Evolutionary conservation across 1,140 invertebrate species (phyloP).

Genomic region (Atta cephalotes): DNA sequence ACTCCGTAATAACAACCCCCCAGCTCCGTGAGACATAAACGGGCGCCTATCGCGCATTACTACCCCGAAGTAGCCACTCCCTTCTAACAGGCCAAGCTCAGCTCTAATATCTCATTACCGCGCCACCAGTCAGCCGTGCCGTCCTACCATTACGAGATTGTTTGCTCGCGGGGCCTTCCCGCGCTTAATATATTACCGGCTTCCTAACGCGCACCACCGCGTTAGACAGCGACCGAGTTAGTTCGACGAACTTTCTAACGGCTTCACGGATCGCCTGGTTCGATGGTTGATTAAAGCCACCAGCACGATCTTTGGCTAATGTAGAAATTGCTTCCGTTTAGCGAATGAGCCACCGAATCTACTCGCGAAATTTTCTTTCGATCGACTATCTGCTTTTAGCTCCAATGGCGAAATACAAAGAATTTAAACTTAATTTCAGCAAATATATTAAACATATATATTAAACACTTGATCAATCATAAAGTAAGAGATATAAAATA

Average conservation of each 20-base stretch:
- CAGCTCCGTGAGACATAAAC: slow-evolving; percentile 75
- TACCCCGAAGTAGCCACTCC: slow-evolving; percentile 85
- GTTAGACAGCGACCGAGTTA: slow-evolving; percentile 54
- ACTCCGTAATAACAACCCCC: slow-evolving; percentile 82
- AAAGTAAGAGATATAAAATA: neutral
- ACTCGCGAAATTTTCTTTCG: slow-evolving; percentile 40
- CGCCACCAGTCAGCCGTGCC: slow-evolving; percentile 83
- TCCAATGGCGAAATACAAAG: neutral
- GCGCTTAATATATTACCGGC: slow-evolving; percentile 81
- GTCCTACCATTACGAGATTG: slow-evolving; percentile 86
- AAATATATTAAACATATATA: neutral
- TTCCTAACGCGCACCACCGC: slow-evolving; percentile 70
- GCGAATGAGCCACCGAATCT: slow-evolving; percentile 27
- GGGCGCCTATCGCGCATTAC: slow-evolving; percentile 82
- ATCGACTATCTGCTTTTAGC: slow-evolving; percentile 5
- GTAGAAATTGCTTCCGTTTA: slow-evolving; percentile 35
- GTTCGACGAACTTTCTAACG: slow-evolving; percentile 58
- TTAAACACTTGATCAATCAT: neutral
- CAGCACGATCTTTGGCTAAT: slow-evolving; percentile 41
- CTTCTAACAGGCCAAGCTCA: slow-evolving; percentile 79
- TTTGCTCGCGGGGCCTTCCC: slow-evolving; percentile 82
- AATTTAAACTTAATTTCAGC: slow-evolving; percentile 21
- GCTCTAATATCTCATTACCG: slow-evolving; percentile 87
- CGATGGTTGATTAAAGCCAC: slow-evolving; percentile 53
- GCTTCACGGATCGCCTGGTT: slow-evolving; percentile 28